phyloP scores from a whole-genome alignment of 2,797 vertebrate genomes.

The Erpetoichthys calabaricus region DNA sequence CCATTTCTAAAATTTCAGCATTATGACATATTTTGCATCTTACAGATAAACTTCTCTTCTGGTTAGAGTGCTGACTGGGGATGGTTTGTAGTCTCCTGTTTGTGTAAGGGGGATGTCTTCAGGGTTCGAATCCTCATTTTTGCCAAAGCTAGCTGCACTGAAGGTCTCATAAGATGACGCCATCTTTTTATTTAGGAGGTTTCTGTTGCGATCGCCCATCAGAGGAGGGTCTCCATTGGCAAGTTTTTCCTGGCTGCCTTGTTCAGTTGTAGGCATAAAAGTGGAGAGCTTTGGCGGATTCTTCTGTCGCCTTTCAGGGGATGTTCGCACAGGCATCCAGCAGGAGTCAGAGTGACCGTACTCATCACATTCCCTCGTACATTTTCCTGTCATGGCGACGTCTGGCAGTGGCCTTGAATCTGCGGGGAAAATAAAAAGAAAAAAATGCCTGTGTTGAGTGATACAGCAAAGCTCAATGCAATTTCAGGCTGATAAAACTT shows the following conservation, averaged over 20 bases:
- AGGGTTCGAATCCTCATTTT: conserved; percentile 71
- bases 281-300: conserved; percentile 97
- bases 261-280: conserved; percentile 89
- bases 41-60: conserved; percentile 98
- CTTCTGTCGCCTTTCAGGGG: conserved; percentile 86
- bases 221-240: conserved; percentile 85
- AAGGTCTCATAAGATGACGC: conserved; percentile 89
- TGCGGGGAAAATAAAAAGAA: conserved; percentile 28
- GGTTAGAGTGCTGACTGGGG: conserved; percentile 85
- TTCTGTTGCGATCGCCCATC: conserved; percentile 95
- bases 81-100: conserved; percentile 94
- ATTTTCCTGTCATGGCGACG: conserved; percentile 97
- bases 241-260: conserved; percentile 83
- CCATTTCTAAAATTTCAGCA: background rate
- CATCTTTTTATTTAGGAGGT: conserved; percentile 95
- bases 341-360: conserved; percentile 97
- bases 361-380: conserved; percentile 92
- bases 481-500: conserved; percentile 1
- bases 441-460: background rate
- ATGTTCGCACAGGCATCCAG: conserved; percentile 98
- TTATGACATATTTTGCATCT: conserved; percentile 30
- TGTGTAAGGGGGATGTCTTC: conserved; percentile 95
- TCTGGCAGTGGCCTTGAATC: conserved; percentile 97
- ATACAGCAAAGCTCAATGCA: background rate
- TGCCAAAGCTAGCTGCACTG: conserved; percentile 73